Conservation (phyloP, 2,797 vertebrate species). For the Notolepis coatsorum region DNA sequence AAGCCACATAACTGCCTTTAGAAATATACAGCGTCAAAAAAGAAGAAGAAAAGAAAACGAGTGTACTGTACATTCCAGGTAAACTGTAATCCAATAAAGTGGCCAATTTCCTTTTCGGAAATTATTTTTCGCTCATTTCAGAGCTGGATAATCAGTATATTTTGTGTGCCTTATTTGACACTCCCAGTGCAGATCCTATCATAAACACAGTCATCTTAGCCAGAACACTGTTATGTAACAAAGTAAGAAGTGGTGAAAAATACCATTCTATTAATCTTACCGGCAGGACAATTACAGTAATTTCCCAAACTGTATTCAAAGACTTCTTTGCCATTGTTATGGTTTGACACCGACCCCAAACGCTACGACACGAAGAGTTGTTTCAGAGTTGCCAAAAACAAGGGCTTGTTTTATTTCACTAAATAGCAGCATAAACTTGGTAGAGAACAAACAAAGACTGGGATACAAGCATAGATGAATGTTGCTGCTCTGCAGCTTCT, state of each 20-base stretch:
- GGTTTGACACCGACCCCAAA: too few relatives aligned
- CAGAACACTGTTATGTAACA: constrained; percentile 18
- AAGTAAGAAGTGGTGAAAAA: constrained; percentile 19
- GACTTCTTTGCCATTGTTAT: too few relatives aligned
- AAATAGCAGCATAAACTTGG: too few relatives aligned
- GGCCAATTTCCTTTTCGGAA: constrained; percentile 50
- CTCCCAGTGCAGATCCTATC: constrained; percentile 5
- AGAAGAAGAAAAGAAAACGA: too few relatives aligned
- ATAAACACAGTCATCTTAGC: constrained; percentile 9
- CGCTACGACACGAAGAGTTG: too few relatives aligned
- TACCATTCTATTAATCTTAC: background rate
- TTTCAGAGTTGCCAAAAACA: too few relatives aligned
- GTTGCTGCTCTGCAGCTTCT: too few relatives aligned
- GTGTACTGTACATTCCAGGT: constrained; percentile 45
- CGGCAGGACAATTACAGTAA: background rate
- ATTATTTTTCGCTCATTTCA: constrained; percentile 40
- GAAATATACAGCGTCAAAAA: constrained; percentile 53
- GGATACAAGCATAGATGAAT: too few relatives aligned
- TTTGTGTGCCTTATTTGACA: constrained; percentile 12
- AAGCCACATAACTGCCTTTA: constrained; percentile 33
- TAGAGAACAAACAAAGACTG: too few relatives aligned
- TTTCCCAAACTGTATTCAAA: constrained; percentile 18
- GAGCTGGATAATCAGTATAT: constrained; percentile 36
- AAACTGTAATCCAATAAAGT: constrained; percentile 31
- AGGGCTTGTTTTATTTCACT: too few relatives aligned